These are phyloP conservation scores for Rhinopithecus roxellana DNA, from an alignment of 2,113 vertebrate species.

Conservation along the genomic window DNA sequence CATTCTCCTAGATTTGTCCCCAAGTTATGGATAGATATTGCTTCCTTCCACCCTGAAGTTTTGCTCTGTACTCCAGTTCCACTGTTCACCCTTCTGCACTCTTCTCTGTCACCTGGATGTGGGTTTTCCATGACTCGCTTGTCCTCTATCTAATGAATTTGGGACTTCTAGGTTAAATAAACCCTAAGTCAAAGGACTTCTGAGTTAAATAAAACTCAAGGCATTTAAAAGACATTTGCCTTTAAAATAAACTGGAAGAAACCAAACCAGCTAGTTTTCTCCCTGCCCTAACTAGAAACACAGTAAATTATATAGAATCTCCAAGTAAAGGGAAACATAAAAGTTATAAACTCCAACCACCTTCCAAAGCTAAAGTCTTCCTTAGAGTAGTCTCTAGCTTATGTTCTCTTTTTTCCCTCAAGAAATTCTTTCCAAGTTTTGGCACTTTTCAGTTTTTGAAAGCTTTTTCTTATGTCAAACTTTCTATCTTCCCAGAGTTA, in stretches of 20 bases:
- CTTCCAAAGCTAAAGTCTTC: neutral
- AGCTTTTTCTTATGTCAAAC: neutral
- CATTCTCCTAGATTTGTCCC: neutral
- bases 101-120: neutral
- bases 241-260: neutral
- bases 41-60: neutral
- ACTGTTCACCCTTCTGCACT: neutral
- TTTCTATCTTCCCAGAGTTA: neutral
- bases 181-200: neutral
- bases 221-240: neutral
- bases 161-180: neutral
- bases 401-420: neutral
- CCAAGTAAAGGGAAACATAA: neutral
- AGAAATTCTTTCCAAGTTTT: neutral
- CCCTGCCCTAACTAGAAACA: neutral
- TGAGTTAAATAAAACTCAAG: neutral
- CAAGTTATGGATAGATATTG: neutral
- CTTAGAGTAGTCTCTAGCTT: neutral
- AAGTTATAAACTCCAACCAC: neutral
- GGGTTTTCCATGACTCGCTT: neutral
- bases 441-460: neutral
- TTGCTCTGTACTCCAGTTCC: neutral
- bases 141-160: neutral
- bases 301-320: neutral
- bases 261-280: neutral